Percentiles rank a stretch among this genome's conserved stretches.
Conservation (phyloP, 2,113 vertebrate genomes). For the Ceyx cyanopectus region DNA sequence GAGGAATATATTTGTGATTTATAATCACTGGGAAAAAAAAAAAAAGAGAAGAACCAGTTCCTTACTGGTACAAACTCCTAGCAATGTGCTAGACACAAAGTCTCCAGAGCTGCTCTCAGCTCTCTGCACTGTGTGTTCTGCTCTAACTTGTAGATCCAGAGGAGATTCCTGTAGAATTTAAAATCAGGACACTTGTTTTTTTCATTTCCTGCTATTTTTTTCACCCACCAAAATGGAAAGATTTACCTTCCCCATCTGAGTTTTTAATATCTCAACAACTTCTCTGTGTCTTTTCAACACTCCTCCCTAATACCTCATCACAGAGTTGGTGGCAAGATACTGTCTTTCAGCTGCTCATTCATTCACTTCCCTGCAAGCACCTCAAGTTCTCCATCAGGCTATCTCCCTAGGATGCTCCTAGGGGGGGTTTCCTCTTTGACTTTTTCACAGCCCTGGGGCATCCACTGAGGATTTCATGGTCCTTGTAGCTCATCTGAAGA, state of each 20-base stretch:
- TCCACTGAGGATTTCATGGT: neutral
- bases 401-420: neutral
- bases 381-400: neutral
- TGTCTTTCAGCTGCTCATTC: conserved; percentile 55
- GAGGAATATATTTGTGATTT: neutral
- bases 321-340: conserved; percentile 24
- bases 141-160: neutral
- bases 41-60: neutral
- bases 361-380: neutral
- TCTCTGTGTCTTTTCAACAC: conserved; percentile 25
- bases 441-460: neutral
- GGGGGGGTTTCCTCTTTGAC: conserved; percentile 18
- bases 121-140: neutral
- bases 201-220: neutral
- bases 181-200: neutral
- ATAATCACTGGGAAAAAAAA: neutral
- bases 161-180: neutral
- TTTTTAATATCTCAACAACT: conserved; percentile 49
- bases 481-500: neutral
- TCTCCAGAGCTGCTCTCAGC: neutral
- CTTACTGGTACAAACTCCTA: neutral
- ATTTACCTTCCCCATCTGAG: neutral
- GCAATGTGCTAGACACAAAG: neutral
- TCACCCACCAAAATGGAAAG: neutral
- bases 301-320: conserved; percentile 47